Conservation (phyloP, 2,888 invertebrate species). For the Acronicta leporina region DNA sequence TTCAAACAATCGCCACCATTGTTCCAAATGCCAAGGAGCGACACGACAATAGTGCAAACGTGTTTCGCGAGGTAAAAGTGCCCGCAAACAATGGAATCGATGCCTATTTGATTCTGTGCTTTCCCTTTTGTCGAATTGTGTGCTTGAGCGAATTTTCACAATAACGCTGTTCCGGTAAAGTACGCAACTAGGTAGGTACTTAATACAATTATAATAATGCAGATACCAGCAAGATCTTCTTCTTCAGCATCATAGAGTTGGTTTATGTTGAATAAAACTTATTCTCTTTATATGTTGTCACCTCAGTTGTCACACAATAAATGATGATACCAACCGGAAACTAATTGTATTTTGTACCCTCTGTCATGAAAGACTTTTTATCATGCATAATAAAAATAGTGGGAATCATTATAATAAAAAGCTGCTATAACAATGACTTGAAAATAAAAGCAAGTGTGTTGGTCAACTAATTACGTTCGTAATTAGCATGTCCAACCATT, state of each 20-base stretch:
- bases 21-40: slow-evolving; percentile 70
- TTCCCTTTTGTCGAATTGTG: slow-evolving; percentile 74
- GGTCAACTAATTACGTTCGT: slow-evolving; percentile 30
- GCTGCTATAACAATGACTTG: slow-evolving; percentile 11
- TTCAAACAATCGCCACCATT: slow-evolving; percentile 78
- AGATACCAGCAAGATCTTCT: slow-evolving; percentile 10
- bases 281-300: slow-evolving; percentile 5
- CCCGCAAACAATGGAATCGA: slow-evolving; percentile 76
- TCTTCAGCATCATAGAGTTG: background rate
- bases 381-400: background rate
- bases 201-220: slow-evolving; percentile 30
- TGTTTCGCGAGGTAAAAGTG: slow-evolving; percentile 77
- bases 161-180: slow-evolving; percentile 62
- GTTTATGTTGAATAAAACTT: background rate
- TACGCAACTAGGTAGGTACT: slow-evolving; percentile 54
- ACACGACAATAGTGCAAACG: slow-evolving; percentile 75
- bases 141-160: slow-evolving; percentile 70
- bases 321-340: slow-evolving; percentile 9
- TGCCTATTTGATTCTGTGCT: slow-evolving; percentile 78
- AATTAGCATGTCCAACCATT: slow-evolving; percentile 31
- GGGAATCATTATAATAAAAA: background rate
- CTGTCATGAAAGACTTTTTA: background rate
- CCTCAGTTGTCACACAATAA: background rate
- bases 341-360: slow-evolving; percentile 2
- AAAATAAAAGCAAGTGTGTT: slow-evolving; percentile 9